Evolutionary conservation across 2,113 vertebrate genomes (phyloP).

Genomic region (Aphyosemion australe): DNA sequence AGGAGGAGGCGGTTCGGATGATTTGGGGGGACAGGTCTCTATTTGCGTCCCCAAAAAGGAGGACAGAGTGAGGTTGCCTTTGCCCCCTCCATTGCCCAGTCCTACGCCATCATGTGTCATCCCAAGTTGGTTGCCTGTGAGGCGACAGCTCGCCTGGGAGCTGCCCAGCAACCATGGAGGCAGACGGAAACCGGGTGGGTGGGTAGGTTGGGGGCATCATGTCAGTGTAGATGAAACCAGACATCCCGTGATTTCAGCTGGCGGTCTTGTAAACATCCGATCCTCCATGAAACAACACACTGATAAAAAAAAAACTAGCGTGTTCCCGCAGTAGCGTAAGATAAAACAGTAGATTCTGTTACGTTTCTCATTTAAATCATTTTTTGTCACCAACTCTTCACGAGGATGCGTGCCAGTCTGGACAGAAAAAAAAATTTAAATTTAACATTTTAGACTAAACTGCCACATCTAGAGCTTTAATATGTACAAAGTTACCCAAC

Average conservation of each 20-base stretch:
- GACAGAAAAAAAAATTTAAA: too few relatives aligned
- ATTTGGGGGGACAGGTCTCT: constrained; percentile 5
- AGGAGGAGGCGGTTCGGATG: background rate
- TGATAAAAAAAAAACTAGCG: too few relatives aligned
- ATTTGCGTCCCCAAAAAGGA: constrained; percentile 35
- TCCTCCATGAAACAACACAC: background rate
- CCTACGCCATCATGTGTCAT: constrained; percentile 33
- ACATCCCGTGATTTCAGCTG: constrained; percentile 9
- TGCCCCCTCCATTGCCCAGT: constrained; percentile 2
- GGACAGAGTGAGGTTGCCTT: constrained; percentile 17
- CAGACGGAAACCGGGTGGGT: constrained; percentile 15
- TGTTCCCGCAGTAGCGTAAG: too few relatives aligned
- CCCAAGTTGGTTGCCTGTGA: constrained; percentile 30
- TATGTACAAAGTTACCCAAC: too few relatives aligned
- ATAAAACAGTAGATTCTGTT: too few relatives aligned
- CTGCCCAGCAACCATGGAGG: constrained; percentile 34
- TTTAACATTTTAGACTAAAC: too few relatives aligned
- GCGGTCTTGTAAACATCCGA: background rate
- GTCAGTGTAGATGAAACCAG: constrained; percentile 22
- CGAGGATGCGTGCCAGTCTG: too few relatives aligned
- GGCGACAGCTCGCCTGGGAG: constrained; percentile 49
- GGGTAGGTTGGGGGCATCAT: background rate
- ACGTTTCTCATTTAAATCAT: too few relatives aligned
- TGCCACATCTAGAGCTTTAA: too few relatives aligned
- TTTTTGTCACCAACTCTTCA: too few relatives aligned